Base-by-base conservation (phyloP, 1,140 invertebrate species). In the Bradysia coprophila region DNA sequence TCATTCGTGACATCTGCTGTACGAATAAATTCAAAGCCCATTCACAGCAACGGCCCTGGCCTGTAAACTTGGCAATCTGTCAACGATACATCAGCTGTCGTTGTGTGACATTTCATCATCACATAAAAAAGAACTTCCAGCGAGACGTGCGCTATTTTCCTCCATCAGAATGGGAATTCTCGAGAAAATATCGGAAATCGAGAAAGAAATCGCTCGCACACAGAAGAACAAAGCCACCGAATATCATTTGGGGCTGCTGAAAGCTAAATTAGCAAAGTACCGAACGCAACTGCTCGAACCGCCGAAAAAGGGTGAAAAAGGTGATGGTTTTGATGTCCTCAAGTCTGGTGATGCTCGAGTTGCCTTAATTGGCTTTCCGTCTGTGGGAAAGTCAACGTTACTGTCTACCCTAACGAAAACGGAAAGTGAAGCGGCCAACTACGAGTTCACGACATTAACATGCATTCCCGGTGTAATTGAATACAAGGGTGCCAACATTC, bases 171-270 rank as follows among this genome's bases (percentile, higher is more conserved):
- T 98, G 93, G 92, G 93, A 48, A 96, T 97, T 59, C 66, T 96
- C 49, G 93, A 98, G 56, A 97, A 94, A 73, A 97, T 98, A 62
- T 80, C 86, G 1, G 93, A 98, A 73, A 96, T 97, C 43, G 93
- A 98, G 62, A 83, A 80, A 52, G 96, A 99, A 80, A 98, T 98
- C 40, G 82, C 89, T 5, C 69, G 93, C 50, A 99, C 95, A 20
- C 95, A 99, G 63, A 99, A 99, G 66, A 99, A 99, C 69, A 98
- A 97, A 86, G 95, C 95, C 3, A 99, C 96, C 54, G 96, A 98
- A 63, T 98, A 98, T 54, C 95, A 99, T 75, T 75, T 98, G 64
- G 95, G 96, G 22, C 66, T 98, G 23, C 60, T 99, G 38, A 99
- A 98, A 69, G 96, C 96, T 0, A 99, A 99, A 68, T 66, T 99